These are phyloP conservation scores for Anagrus nilaparvatae DNA, from an alignment of 1,140 invertebrate genomes.

Conservation along the genomic window DNA sequence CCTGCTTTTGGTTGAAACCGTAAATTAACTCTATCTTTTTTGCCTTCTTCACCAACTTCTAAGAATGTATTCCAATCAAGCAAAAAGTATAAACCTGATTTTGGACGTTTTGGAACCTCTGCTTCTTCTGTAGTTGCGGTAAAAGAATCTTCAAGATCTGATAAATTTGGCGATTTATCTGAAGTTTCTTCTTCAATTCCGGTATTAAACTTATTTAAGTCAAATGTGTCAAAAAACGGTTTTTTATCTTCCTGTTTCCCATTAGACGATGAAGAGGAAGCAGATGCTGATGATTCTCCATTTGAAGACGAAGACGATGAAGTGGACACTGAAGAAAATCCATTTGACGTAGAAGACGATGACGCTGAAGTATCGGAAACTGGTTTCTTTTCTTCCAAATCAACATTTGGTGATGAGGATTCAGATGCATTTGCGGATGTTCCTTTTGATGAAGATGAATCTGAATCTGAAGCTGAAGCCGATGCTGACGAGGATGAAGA, in stretches of 20 bases:
- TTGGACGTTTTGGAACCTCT: constrained; percentile 50
- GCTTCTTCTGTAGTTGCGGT: constrained; percentile 48
- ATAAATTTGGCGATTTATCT: constrained; percentile 34
- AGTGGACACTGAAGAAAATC: too few relatives aligned
- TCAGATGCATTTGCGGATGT: neutral
- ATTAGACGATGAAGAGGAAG: neutral
- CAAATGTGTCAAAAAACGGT: constrained; percentile 11
- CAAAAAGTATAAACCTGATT: constrained; percentile 71
- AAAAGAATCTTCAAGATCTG: constrained; percentile 68
- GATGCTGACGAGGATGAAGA: constrained; percentile 1
- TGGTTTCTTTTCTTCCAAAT: neutral
- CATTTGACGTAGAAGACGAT: neutral
- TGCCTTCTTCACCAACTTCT: constrained; percentile 64
- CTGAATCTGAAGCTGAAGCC: neutral
- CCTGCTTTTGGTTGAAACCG: constrained; percentile 69
- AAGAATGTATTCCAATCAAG: constrained; percentile 77
- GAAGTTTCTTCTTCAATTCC: constrained; percentile 8
- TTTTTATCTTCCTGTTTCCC: neutral
- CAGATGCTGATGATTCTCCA: neutral
- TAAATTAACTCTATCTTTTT: constrained; percentile 60
- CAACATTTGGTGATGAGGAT: neutral
- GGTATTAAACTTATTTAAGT: constrained; percentile 7
- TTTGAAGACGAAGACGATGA: neutral
- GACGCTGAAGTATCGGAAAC: neutral
- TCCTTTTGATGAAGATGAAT: constrained; percentile 2